These are phyloP conservation scores for Hylaea fasciaria DNA, from an alignment of 2,888 invertebrate species.

Conservation along the genomic window DNA sequence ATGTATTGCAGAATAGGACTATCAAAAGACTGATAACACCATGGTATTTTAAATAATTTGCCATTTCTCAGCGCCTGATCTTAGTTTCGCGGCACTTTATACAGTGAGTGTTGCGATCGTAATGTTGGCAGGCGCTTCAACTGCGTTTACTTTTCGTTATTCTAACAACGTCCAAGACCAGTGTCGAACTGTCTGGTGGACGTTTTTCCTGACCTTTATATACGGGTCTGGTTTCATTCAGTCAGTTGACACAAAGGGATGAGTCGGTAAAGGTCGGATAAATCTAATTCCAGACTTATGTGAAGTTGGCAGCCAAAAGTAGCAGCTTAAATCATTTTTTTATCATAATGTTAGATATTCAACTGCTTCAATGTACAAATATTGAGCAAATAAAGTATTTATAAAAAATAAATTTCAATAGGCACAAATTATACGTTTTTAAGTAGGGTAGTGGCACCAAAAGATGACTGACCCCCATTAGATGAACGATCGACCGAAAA, in stretches of 20 bases:
- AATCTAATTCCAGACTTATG: constrained; percentile 30
- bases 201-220: constrained; percentile 59
- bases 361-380: too few relatives aligned
- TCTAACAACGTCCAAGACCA: constrained; percentile 44
- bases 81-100: constrained; percentile 33
- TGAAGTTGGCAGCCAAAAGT: constrained; percentile 31
- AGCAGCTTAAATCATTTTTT: too few relatives aligned
- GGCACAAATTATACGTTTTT: too few relatives aligned
- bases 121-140: constrained; percentile 41
- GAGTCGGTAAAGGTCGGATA: constrained; percentile 48
- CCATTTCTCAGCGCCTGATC: constrained; percentile 46
- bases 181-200: constrained; percentile 52
- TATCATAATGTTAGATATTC: too few relatives aligned
- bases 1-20: constrained; percentile 53
- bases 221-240: constrained; percentile 52
- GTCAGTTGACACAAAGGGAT: constrained; percentile 48
- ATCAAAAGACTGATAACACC: constrained; percentile 52
- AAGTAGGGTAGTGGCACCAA: too few relatives aligned
- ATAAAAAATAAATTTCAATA: too few relatives aligned
- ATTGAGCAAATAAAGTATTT: too few relatives aligned
- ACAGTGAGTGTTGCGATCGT: constrained; percentile 1
- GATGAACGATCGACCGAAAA: too few relatives aligned
- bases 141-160: neutral
- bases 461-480: too few relatives aligned
- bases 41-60: constrained; percentile 35